Evolutionary conservation across 2,113 vertebrate species (phyloP).

Genomic region (Hyaena hyaena): DNA sequence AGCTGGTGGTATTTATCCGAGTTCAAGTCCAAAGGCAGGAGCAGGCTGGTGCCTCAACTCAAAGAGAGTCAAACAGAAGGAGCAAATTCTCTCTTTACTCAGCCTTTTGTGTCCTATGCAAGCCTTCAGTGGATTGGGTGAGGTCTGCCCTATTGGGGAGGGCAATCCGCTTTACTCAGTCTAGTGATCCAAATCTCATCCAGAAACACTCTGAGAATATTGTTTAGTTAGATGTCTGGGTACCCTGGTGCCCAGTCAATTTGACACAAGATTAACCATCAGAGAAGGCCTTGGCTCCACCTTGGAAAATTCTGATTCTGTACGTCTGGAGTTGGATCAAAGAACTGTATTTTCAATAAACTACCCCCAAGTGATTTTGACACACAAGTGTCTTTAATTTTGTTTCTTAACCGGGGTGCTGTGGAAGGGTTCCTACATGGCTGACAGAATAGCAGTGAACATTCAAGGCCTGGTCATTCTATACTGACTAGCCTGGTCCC

Average conservation of each 20-base stretch:
- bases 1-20: not conserved
- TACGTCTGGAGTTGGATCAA: not conserved
- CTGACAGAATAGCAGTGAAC: too few relatives aligned
- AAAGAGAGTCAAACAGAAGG: not conserved
- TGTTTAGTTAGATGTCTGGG: not conserved
- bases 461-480: not conserved
- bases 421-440: not conserved
- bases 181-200: not conserved
- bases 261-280: not conserved
- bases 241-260: not conserved
- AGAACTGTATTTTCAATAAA: not conserved
- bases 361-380: not conserved
- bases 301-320: not conserved
- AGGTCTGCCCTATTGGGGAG: accelerated
- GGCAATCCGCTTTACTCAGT: not conserved
- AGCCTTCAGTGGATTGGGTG: not conserved
- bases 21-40: not conserved
- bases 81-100: not conserved
- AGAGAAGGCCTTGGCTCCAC: not conserved
- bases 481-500: not conserved
- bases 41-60: not conserved
- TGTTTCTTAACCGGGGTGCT: not conserved
- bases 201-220: not conserved
- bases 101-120: not conserved
- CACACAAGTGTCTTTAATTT: not conserved